A percentile compares a stretch with the other conserved stretches of the same genome.
Conservation (phyloP, 2,113 vertebrate species). For the Microtus richardsoni region DNA sequence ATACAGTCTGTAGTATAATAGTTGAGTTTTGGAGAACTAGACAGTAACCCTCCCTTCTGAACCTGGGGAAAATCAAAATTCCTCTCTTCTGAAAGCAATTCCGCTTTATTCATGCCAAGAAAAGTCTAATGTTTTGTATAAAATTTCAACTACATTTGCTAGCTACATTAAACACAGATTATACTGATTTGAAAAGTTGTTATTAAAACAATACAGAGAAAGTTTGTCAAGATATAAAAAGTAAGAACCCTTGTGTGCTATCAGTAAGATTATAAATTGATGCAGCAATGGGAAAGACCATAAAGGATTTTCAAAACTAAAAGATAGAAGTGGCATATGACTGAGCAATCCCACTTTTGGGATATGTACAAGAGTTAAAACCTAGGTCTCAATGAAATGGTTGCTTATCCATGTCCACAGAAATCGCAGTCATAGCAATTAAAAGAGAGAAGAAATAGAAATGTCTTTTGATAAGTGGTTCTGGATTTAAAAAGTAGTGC, state of each 20-base stretch:
- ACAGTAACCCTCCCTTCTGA: background rate
- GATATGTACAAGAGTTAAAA: background rate
- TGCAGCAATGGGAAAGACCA: background rate
- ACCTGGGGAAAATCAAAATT: background rate
- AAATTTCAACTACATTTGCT: background rate
- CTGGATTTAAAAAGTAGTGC: background rate
- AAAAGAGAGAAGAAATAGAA: background rate
- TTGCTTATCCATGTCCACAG: background rate
- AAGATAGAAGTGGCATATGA: background rate
- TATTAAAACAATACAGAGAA: background rate
- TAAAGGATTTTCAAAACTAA: background rate
- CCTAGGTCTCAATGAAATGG: background rate
- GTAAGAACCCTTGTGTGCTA: background rate
- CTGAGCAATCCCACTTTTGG: background rate
- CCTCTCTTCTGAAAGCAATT: background rate
- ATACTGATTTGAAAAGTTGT: background rate
- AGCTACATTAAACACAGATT: background rate
- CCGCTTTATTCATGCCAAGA: background rate
- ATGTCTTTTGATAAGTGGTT: background rate
- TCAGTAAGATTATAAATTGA: background rate
- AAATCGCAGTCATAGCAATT: background rate
- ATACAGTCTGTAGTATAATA: background rate
- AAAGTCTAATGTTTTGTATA: background rate
- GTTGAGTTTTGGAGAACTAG: background rate
- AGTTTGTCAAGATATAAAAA: background rate